Evolutionary conservation across 2,797 vertebrate genomes (phyloP).

Genomic region (Hafferia zeledoni): DNA sequence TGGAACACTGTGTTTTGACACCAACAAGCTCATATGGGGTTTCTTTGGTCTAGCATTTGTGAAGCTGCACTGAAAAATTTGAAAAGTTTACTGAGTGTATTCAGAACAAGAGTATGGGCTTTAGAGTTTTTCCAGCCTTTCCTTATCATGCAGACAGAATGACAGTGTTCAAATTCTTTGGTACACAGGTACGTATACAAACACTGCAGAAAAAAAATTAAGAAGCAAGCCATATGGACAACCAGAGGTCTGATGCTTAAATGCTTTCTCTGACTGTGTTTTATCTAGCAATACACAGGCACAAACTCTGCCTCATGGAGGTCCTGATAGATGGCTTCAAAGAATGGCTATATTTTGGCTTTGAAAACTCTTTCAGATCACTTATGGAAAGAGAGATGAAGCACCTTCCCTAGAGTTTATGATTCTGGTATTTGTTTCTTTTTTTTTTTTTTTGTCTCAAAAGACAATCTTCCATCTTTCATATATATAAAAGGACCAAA

Average conservation of each 20-base stretch:
- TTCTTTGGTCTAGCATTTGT: neutral
- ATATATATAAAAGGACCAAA: neutral
- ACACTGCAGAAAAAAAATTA: neutral
- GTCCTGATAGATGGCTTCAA: neutral
- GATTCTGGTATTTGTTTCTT: neutral
- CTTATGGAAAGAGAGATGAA: neutral
- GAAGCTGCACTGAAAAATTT: neutral
- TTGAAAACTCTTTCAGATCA: neutral
- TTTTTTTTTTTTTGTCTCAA: neutral
- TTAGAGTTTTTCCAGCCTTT: neutral
- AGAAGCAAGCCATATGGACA: neutral
- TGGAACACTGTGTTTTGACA: neutral
- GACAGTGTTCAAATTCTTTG: neutral
- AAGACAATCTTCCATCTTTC: neutral
- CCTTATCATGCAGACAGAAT: neutral
- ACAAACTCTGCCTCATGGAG: neutral
- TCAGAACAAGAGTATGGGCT: neutral
- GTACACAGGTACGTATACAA: neutral
- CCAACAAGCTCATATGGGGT: accelerated
- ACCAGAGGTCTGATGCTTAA: neutral
- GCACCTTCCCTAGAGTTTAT: neutral
- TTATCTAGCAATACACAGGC: neutral
- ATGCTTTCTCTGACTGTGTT: neutral
- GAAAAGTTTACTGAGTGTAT: neutral
- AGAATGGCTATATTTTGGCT: neutral